Evolutionary conservation across 2,113 vertebrate genomes (phyloP), one percentile per base, ranked within the genome.

Genomic region (Grammatotria lemairii): DNA sequence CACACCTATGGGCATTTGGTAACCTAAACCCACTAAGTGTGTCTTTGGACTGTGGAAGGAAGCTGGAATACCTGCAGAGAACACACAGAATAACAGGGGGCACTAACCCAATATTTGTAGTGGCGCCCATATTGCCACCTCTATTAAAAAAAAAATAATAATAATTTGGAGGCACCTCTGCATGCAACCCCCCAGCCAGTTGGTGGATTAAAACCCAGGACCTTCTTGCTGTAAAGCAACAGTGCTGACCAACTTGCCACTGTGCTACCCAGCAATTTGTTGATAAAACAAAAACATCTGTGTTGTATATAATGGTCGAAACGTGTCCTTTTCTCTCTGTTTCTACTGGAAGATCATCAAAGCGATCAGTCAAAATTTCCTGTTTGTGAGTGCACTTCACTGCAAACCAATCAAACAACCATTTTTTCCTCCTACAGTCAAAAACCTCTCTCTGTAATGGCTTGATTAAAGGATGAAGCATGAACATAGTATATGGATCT

Each of bases 381-480:
- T 47, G 42, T 19, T 75, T 75, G 70, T 75, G 70, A 75, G 42
- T 75, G 70, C 23, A 75, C 40, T 47, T 75, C 42, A 75, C 9
- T 49, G 51, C n/a, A 80, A 55, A 31, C 28, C n/a, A 70, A 6
- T 26, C 26, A 82, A 68, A 4, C 45, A 40, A 33, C 17, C 17
- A 7, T 70, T 55, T 8, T 28, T 38, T 42, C 45, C 45, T 5
- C 8, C 63, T 19, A 8, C 2, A 38, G 47, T 65, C 17, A 6
- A 9, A 49, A 49, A 55, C 70, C 12, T 57, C 11, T 40, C 33
- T 21, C 19, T 35, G 4, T 45, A 54, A 75, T 11, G 26, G 38
- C 47, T 26, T 79, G 13, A 86, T 82, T 81, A 82, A n/a, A 40
- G 26, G 16, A 73, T 26, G 63, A 57, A 60, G 33, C 16, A 38